Evolutionary conservation across 2,113 vertebrate species (phyloP), one percentile per base, ranked within the genome.

Genomic region (Notothenia coriiceps): DNA sequence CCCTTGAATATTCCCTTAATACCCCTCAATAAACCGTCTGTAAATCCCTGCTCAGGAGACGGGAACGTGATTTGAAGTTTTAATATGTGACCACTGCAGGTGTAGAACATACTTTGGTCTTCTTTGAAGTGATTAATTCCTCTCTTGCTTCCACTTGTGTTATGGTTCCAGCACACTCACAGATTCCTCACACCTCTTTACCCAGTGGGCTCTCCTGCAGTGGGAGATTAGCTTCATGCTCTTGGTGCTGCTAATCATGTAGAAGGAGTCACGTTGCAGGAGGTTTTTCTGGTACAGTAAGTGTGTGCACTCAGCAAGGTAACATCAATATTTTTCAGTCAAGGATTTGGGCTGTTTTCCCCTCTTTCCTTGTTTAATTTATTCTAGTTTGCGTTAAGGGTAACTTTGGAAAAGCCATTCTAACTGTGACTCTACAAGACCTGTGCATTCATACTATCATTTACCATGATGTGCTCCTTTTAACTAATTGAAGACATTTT

Each of bases 71-170:
- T 87, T 56, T 78, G 86, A 86, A 88, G 74, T 81, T 82, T 85
- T 84, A 86, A 88, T 85, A 65, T 47, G 52, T 82, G 84, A 78
- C 88, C 89, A 76, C 83, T 86, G 83, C 86, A 90, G 88, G 87
- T 93, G 86, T 70, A 73, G 62, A 83, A 79, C 79, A 84, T 82
- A 74, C 86, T 90, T 84, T 73, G 70, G 70, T 86, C 80, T 72
- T 71, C 90, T 91, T 88, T 93, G 88, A 94, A 88, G 84, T 80
- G 82, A 82, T 89, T 85, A 88, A 87, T 86, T 91, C 86, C 85
- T 78, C 63, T 75, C 66, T 75, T 77, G 65, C 74, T 86, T 79
- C 86, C 80, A 80, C 88, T 86, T 71, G 61, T 74, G 82, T 69
- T 78, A 59, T 13, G 79, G 80, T 67, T 84, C 74, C 82, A 85